These are phyloP conservation scores for Argyresthia albistria DNA, from an alignment of 2,888 invertebrate species.

Conservation along the genomic window DNA sequence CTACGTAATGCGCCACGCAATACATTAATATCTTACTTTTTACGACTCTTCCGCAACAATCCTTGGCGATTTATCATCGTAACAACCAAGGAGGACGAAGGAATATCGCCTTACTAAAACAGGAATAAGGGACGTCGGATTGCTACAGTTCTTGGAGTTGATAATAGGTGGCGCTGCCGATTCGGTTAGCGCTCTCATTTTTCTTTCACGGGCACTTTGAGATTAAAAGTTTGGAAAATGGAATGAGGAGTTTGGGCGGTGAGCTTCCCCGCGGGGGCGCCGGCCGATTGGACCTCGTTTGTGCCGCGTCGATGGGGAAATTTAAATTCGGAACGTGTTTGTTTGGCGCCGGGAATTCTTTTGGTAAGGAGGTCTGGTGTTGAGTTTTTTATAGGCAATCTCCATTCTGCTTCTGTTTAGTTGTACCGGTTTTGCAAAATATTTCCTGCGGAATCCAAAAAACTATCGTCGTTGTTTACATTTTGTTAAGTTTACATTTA, in stretches of 20 bases:
- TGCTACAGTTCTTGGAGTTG: slow-evolving; percentile 45
- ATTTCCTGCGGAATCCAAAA: too few species aligned
- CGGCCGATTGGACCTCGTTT: background rate
- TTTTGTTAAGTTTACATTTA: too few species aligned
- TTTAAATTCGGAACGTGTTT: too few species aligned
- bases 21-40: slow-evolving; percentile 74
- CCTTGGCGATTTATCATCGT: slow-evolving; percentile 18
- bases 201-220: slow-evolving; percentile 72
- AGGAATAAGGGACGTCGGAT: slow-evolving; percentile 20
- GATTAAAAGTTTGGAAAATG: slow-evolving; percentile 70
- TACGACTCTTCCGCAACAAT: slow-evolving; percentile 69
- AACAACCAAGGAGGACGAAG: background rate
- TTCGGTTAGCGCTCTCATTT: slow-evolving; percentile 64
- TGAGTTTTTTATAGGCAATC: too few species aligned
- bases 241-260: slow-evolving; percentile 49
- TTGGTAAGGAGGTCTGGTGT: too few species aligned
- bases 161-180: slow-evolving; percentile 69
- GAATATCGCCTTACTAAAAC: background rate
- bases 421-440: too few species aligned
- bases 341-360: too few species aligned
- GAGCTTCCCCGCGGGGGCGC: slow-evolving; percentile 1
- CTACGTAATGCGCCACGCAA: slow-evolving; percentile 71
- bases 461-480: too few species aligned
- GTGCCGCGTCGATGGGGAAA: background rate
- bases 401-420: too few species aligned